These are phyloP conservation scores for Carassius auratus DNA, from an alignment of 2,113 vertebrate genomes.

Conservation along the genomic window DNA sequence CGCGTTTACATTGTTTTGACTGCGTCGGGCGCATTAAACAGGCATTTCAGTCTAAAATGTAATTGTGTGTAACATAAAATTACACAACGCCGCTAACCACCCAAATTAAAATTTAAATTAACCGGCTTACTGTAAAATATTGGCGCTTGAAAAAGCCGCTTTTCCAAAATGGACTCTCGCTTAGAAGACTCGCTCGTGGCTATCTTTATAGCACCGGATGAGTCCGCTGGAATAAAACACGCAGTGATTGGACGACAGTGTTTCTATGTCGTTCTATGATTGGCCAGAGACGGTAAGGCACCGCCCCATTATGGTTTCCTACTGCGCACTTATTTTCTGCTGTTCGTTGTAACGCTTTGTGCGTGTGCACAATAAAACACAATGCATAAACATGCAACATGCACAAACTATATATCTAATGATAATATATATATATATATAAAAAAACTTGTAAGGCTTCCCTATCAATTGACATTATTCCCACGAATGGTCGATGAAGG, in stretches of 20 bases:
- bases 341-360: neutral
- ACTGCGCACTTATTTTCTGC: slow-evolving; percentile 35
- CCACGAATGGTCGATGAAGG: neutral
- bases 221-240: slow-evolving; percentile 5
- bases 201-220: slow-evolving; percentile 54
- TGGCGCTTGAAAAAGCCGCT: slow-evolving; percentile 30
- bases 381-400: neutral
- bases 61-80: neutral
- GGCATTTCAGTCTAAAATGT: neutral
- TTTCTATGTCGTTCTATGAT: neutral
- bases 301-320: neutral
- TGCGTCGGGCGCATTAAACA: neutral
- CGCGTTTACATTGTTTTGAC: neutral
- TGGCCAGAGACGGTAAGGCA: neutral
- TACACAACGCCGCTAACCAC: neutral
- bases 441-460: neutral
- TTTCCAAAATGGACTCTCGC: slow-evolving; percentile 56
- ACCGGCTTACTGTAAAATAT: slow-evolving; percentile 52
- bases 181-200: slow-evolving; percentile 55
- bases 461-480: neutral
- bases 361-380: neutral
- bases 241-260: slow-evolving; percentile 12
- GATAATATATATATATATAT: neutral
- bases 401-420: neutral
- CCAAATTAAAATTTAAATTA: neutral